Evolutionary conservation across 2,797 vertebrate genomes (phyloP), one percentile per base, ranked within the genome.

Genomic region (Sebastes trivittatus): DNA sequence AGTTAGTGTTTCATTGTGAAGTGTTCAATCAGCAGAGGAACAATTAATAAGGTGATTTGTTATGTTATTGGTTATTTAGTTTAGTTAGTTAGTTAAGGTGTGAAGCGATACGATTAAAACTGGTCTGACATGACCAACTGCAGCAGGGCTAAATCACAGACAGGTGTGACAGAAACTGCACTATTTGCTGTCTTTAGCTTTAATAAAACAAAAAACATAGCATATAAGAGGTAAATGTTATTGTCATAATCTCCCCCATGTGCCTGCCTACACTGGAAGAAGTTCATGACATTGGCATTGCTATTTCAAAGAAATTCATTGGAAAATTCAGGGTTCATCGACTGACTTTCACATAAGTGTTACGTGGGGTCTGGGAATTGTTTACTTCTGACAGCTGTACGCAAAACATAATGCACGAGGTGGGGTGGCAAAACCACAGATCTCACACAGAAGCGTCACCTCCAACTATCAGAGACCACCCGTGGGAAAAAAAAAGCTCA

Each of bases 381-480:
- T 87, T 87, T 75, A 83, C 23, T 3, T 79, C 38, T 65, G 32
- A 25, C 68, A 69, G 18, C 2, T 77, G 54, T 49, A 36, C 64
- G 6, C 25, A 70, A 49, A 61, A 29, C n/a, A 68, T 1, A 2
- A 2, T 3, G 14, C n/a, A 5, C 13, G 23, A 18, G 27, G 46
- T 71, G 55, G 55, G 20, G 5, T 20, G 42, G 2, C 29, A 56
- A 89, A 88, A 83, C 78, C 88, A 76, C 85, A 84, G 6, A 6
- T 7, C 13, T 49, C 4, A 16, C 6, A 55, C 13, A 46, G 5
- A 29, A 30, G 29, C 16, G 1, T 23, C 9, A 38, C 59, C 59
- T 78, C 32, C 68, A 58, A 5, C 6, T 46, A 32, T 83, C 71
- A 85, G 80, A 80, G 75, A 85, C 89, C 81, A 77, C 62, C 32